Percentiles rank a stretch among this genome's conserved stretches.
phyloP scores from a whole-genome alignment of 2,113 vertebrate genomes.

The Nothobranchius furzeri region DNA sequence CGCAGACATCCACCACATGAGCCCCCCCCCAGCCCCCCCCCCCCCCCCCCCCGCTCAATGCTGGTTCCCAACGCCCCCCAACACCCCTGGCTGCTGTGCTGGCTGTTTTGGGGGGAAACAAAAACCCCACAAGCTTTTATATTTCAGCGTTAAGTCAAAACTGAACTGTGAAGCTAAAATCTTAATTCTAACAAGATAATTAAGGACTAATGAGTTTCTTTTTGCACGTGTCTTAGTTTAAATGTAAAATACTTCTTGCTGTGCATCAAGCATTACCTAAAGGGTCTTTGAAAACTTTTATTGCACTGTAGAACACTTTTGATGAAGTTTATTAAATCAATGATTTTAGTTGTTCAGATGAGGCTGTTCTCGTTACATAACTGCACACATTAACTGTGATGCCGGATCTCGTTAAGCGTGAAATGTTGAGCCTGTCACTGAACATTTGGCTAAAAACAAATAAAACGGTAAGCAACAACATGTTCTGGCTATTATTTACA shows the following conservation, averaged over 20 bases:
- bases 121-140: background rate
- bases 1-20: slow-evolving; percentile 78
- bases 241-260: slow-evolving; percentile 30
- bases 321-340: slow-evolving; percentile 27
- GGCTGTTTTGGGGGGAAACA: background rate
- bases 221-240: slow-evolving; percentile 2
- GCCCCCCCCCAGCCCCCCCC: background rate
- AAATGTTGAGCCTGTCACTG: slow-evolving; percentile 25
- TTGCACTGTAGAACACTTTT: background rate
- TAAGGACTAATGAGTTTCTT: slow-evolving; percentile 9
- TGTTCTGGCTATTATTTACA: background rate
- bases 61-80: slow-evolving; percentile 6
- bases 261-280: slow-evolving; percentile 11
- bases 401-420: slow-evolving; percentile 40
- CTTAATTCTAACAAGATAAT: slow-evolving; percentile 1
- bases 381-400: slow-evolving; percentile 48
- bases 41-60: background rate
- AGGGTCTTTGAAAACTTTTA: background rate
- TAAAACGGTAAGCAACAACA: slow-evolving; percentile 26
- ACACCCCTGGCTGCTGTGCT: slow-evolving; percentile 13
- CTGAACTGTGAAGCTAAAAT: slow-evolving; percentile 13
- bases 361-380: slow-evolving; percentile 14
- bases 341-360: slow-evolving; percentile 25
- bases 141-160: slow-evolving; percentile 10
- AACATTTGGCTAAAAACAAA: slow-evolving; percentile 18